A percentile compares a stretch with the other conserved stretches of the same genome.
Evolutionary conservation across 2,113 vertebrate genomes (phyloP).

Genomic region (Ornithorhynchus anatinus): DNA sequence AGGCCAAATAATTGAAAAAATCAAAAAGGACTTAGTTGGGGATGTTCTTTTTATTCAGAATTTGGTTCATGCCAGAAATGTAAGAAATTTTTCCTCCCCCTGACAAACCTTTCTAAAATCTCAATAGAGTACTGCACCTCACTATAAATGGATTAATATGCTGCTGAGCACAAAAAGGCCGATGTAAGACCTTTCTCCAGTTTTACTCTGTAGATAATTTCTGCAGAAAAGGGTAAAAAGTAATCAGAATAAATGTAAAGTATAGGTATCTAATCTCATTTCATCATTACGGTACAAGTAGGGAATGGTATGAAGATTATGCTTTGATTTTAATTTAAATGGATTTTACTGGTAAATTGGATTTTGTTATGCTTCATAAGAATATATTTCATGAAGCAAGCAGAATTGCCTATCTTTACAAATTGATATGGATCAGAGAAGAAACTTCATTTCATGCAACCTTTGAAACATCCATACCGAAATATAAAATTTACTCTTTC

Average conservation of each 20-base stretch:
- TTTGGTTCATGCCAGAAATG: too few species aligned
- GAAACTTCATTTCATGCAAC: slow-evolving; percentile 73
- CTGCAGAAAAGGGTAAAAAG: slow-evolving; percentile 44
- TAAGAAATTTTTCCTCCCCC: too few species aligned
- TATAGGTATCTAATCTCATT: slow-evolving; percentile 48
- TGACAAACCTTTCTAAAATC: too few species aligned
- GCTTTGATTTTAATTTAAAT: slow-evolving; percentile 78
- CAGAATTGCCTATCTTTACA: slow-evolving; percentile 67
- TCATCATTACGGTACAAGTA: slow-evolving; percentile 52
- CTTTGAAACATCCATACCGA: slow-evolving; percentile 66
- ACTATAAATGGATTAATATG: too few species aligned
- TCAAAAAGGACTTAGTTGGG: too few species aligned
- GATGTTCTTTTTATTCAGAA: too few species aligned
- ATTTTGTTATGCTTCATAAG: slow-evolving; percentile 74
- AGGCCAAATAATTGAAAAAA: too few species aligned
- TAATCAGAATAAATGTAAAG: slow-evolving; percentile 43
- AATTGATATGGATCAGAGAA: slow-evolving; percentile 72
- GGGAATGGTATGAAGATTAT: slow-evolving; percentile 50
- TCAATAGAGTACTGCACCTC: too few species aligned
- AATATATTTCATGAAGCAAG: slow-evolving; percentile 61
- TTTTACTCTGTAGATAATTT: slow-evolving; percentile 55
- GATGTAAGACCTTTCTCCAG: too few species aligned
- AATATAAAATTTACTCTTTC: slow-evolving; percentile 65
- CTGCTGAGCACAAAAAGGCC: too few species aligned
- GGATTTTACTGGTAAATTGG: slow-evolving; percentile 72